Evolutionary conservation across 2,113 vertebrate species (phyloP), one percentile per base, ranked within the genome.

Genomic region (Onychostruthus taczanowskii): DNA sequence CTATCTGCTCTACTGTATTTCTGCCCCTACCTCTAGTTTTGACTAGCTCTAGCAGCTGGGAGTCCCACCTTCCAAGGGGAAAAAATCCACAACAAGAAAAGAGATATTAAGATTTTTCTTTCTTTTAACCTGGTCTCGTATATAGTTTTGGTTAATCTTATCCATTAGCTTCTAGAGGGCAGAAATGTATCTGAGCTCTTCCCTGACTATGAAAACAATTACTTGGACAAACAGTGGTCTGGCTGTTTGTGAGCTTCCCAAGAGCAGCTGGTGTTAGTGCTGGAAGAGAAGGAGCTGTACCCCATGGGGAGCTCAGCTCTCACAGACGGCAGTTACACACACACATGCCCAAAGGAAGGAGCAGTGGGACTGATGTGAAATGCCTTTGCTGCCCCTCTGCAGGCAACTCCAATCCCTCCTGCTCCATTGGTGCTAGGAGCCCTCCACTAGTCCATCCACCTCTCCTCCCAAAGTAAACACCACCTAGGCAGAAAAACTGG

Each of bases 111-210:
- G 6, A 59, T 46, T 41, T 78, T 79, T 67, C 37, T 59, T 52
- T 56, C 79, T 39, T 82, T 89, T 63, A 44, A 87, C 22, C 20
- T 58, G 56, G 22, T 28, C 26, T 69, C 73, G n/a, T 6, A 37
- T 4, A 22, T 3, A 63, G 10, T 43, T 88, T 67, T 76, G 56
- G 6, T 44, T 55, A 86, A 64, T 39, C 14, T 50, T 43, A 77
- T 21, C 75, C 21, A 1, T 83, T 63, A 16, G 5, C 66, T 88
- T 88, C 33, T 41, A 74, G 21, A 27, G 37, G 21, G 23, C 28
- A 90, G 31, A 89, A 70, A 79, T 0, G 0, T 20, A 86, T 44
- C 31, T 0, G 0, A 49, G 19, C 30, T 75, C 55, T 80, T 73
- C 47, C 67, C 44, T 75, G 43, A 31, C 35, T 88, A 56, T 13